Conservation (phyloP, 2,113 vertebrate species). For the Cervus canadensis region DNA sequence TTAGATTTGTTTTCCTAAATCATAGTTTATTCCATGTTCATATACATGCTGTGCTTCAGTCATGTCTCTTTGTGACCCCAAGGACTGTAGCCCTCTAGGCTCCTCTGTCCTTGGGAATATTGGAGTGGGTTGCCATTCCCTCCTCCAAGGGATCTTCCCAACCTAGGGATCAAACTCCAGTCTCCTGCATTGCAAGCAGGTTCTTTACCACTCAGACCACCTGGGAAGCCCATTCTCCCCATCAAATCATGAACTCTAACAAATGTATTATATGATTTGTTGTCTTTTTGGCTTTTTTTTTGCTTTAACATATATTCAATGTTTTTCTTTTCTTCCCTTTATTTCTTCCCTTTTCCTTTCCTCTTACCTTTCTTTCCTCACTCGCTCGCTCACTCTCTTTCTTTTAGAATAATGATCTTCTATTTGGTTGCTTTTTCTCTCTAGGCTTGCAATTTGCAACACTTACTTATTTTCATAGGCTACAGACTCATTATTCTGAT, state of each 20-base stretch:
- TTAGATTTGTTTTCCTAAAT: not conserved
- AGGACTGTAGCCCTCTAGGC: not conserved
- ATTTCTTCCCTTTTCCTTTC: not conserved
- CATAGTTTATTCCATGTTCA: not conserved
- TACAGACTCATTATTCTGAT: conserved; percentile 25
- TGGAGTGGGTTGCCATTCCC: not conserved
- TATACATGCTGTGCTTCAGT: not conserved
- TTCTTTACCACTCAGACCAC: not conserved
- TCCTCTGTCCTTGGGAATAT: not conserved
- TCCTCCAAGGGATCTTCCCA: not conserved
- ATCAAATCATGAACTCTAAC: not conserved
- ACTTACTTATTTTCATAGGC: conserved; percentile 8
- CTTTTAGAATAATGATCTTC: not conserved
- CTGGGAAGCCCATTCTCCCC: not conserved
- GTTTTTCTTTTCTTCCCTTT: not conserved
- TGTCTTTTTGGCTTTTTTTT: not conserved
- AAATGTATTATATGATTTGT: not conserved
- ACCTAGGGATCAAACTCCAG: not conserved
- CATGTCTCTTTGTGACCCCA: not conserved
- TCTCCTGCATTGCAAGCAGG: not conserved
- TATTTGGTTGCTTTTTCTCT: not conserved
- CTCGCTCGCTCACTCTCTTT: not conserved
- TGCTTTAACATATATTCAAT: not conserved
- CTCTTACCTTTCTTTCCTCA: not conserved
- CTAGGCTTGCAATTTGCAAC: not conserved